Evolutionary conservation across 2,797 vertebrate genomes (phyloP).

Genomic region (Australoheros facetus): DNA sequence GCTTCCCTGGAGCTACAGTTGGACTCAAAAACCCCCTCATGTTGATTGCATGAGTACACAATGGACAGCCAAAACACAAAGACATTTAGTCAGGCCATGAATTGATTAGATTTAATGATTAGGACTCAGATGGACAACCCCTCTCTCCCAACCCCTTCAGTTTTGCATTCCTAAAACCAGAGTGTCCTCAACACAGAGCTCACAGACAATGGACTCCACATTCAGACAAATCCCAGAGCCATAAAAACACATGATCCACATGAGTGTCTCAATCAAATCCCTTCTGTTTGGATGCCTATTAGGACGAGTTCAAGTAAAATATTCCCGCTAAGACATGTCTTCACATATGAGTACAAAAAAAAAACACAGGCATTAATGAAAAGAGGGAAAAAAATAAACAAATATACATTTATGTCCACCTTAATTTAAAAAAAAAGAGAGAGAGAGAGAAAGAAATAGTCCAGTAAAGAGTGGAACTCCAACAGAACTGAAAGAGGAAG

Average conservation of each 20-base stretch:
- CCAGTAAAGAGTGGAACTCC: slow-evolving; percentile 44
- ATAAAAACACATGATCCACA: slow-evolving; percentile 61
- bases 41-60: not conserved
- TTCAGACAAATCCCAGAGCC: slow-evolving; percentile 60
- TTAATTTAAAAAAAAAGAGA: slow-evolving; percentile 55
- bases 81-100: slow-evolving; percentile 62
- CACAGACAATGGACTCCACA: slow-evolving; percentile 61
- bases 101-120: slow-evolving; percentile 81
- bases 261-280: slow-evolving; percentile 49
- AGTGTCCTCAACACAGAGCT: slow-evolving; percentile 59
- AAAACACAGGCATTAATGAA: slow-evolving; percentile 62
- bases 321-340: slow-evolving; percentile 52
- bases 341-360: slow-evolving; percentile 59
- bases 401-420: slow-evolving; percentile 64
- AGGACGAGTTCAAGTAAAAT: slow-evolving; percentile 71
- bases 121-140: slow-evolving; percentile 64
- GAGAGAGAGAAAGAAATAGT: slow-evolving; percentile 32
- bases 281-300: slow-evolving; percentile 55
- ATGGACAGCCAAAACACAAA: slow-evolving; percentile 53
- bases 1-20: slow-evolving; percentile 4
- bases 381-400: slow-evolving; percentile 54
- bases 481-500: slow-evolving; percentile 56
- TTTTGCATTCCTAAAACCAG: slow-evolving; percentile 63
- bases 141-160: slow-evolving; percentile 35
- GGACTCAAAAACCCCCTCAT: not conserved